Base-by-base conservation (phyloP, 2,113 vertebrate species). In the Gila orcuttii region DNA sequence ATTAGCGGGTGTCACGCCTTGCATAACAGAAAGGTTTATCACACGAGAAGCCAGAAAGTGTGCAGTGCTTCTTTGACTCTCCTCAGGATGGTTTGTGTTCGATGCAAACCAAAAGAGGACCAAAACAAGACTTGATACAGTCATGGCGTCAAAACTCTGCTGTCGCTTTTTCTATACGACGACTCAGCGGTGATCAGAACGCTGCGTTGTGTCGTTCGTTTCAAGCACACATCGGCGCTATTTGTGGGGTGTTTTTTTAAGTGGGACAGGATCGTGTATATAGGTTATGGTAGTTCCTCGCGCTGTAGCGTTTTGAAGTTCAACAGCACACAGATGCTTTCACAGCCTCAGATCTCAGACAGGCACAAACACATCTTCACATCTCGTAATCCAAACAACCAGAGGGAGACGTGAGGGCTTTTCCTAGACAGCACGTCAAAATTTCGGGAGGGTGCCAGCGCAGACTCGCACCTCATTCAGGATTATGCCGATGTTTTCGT, bases 321-420 rank as follows among this genome's bases (percentile, higher is more conserved):
- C 55, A 42, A 13, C 50, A 60, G 21, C 28, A 25, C 25, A 66
- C 59, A 39, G 57, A 62, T 17, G 59, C n/a, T 5, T n/a, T 50
- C 59, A 4, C 55, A 52, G 76, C 64, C 83, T 87, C 83, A 85
- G 79, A 69, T 78, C 75, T 78, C 28, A 25, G 68, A 71, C 33
- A 71, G 33, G 10, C 52, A 31, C 75, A 78, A 78, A 57, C 75
- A 39, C 68, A 42, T 78, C 60, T 60, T 81, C 57, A 64, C 75
- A 78, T 78, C 75, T 78, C 75, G 10, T n/a, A 57, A 52, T 78
- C 75, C 75, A 78, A 31, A 78, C 75, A 57, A 52, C 75, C 75
- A 78, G 28, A 57, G 75, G 50, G 66, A 75, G 42, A 52, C 17
- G 33, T 23, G 36, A 36, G 50, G 64, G 33, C 25, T 80, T 73